These are phyloP conservation scores for Drosophila malerkotliana DNA, from an alignment of 1,140 invertebrate species.

Conservation along the genomic window DNA sequence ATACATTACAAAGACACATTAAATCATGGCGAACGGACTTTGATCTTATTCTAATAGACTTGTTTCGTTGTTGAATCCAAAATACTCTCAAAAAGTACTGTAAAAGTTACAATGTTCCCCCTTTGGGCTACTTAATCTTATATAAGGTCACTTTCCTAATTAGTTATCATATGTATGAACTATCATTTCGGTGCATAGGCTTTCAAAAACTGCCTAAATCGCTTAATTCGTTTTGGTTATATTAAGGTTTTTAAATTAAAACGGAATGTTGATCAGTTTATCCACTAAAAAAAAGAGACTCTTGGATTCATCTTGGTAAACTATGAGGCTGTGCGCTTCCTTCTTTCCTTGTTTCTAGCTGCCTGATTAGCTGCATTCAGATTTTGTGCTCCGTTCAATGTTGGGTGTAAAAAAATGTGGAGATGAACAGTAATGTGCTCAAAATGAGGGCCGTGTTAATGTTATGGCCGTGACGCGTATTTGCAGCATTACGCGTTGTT, in stretches of 20 bases:
- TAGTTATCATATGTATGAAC: conserved; percentile 15
- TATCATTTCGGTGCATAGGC: conserved; percentile 22
- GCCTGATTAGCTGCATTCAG: conserved; percentile 16
- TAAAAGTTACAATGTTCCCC: conserved; percentile 34
- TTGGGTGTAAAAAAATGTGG: conserved; percentile 61
- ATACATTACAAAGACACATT: not conserved
- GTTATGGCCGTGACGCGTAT: conserved; percentile 60
- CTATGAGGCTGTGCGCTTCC: conserved; percentile 60
- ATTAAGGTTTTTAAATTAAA: conserved; percentile 37
- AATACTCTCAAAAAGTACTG: conserved; percentile 49
- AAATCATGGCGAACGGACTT: not conserved
- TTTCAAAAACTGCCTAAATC: conserved; percentile 30
- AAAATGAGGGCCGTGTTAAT: conserved; percentile 70
- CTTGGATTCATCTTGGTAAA: conserved; percentile 37
- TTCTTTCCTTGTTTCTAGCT: conserved; percentile 31
- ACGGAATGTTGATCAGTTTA: conserved; percentile 59
- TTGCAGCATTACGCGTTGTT: conserved; percentile 74
- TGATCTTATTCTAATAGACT: not conserved
- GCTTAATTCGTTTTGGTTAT: conserved; percentile 49
- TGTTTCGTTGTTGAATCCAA: conserved; percentile 41
- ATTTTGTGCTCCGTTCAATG: conserved; percentile 43
- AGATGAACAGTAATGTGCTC: conserved; percentile 61
- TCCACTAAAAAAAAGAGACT: conserved; percentile 58
- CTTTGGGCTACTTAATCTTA: conserved; percentile 65
- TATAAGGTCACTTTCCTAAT: conserved; percentile 77